Base-by-base conservation (phyloP, 1,140 invertebrate genomes). In the Aethina tumida region DNA sequence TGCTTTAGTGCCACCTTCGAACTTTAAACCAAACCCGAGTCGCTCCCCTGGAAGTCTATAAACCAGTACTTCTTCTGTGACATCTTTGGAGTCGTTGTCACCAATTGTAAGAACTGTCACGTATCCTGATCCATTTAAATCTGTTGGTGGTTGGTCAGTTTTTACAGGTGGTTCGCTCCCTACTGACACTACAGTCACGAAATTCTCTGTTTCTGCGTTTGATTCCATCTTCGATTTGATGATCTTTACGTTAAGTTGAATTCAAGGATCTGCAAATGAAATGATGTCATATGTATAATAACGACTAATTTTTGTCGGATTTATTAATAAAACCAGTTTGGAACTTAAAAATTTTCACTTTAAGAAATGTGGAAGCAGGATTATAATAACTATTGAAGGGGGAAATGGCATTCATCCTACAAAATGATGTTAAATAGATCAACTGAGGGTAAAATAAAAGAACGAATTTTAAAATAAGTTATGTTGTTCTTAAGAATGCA, bases 11-110 rank as follows among this genome's bases (percentile, higher is more conserved):
- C 86, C 88, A 19, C 88, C 89, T 62, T 94, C 88, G 58, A 96
- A 93, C 58, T 90, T 88, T 0, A 95, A 63, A 0, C 88, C 88
- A 54, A 96, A 86, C 0, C 91, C 91, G 1, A 96, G 64, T 24
- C 86, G 74, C 60, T 93, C 90, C 0, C 89, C 90, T 0, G 87
- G 85, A 35, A 92, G 68, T 36, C 90, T 71, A 50, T 83, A 85
- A 6, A 92, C 79, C 20, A 79, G 67, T 10, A 91, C 77, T 60
- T 84, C 77, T 45, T 84, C 79, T 9, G 71, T 70, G 9, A 70
- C 64, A 18, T 60, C 60, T 38, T 52, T 49, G 7, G 41, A 18
- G 30, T 25, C 26, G 22, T 36, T 43, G 21, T 54, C 31, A 2
- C 57, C 59, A 28, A 63, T 65, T 16, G 45, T 56, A 10, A 58